Evolutionary conservation across 2,113 vertebrate species (phyloP), one percentile per base, ranked within the genome.

Genomic region (Sciurus niger): DNA sequence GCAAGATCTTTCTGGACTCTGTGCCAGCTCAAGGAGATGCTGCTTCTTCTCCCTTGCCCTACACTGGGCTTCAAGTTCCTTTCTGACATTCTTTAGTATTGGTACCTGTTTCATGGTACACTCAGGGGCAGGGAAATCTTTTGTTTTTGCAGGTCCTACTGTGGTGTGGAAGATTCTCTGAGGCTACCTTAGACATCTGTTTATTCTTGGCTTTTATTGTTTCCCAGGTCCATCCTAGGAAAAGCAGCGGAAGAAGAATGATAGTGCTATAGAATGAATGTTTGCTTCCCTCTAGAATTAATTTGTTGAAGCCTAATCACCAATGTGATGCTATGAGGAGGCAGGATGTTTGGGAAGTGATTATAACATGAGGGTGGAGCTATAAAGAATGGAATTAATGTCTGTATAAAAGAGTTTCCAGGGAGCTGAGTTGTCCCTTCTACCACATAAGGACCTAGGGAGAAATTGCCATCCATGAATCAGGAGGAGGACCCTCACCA

Each of bases 61-160:
- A 30, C 6, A 20, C 1, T 34, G 22, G 24, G 10, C 28, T 70
- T 58, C n/a, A 48, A n/a, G 34, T 14, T 0, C 1, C 13, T 53
- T 32, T 53, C 24, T 40, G 43, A 5, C 12, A 4, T 48, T n/a
- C 48, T 73, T 12, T 77, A 46, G 55, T 65, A 24, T 67, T 34
- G 46, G 16, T 32, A 48, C 4, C 4, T 37, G 3, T 78, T 83
- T 60, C 48, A 4, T 18, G 7, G 24, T 84, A 4, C 10, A 60
- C 2, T 30, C 8, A n/a, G 11, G 24, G 40, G 3, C 3, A 24
- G 60, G 16, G 30, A 24, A 82, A 43, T 5, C 5, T 60, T 74
- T 80, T 53, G 9, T 17, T 76, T 80, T 22, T 84, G n/a, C 0
- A 25, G 16, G 25, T 28, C 17, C 11, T 95, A 17, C 20, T 82